Percentiles rank a stretch among this genome's conserved stretches.
phyloP scores from a whole-genome alignment of 2,888 invertebrate genomes.

The Agrochola lychnidis region DNA sequence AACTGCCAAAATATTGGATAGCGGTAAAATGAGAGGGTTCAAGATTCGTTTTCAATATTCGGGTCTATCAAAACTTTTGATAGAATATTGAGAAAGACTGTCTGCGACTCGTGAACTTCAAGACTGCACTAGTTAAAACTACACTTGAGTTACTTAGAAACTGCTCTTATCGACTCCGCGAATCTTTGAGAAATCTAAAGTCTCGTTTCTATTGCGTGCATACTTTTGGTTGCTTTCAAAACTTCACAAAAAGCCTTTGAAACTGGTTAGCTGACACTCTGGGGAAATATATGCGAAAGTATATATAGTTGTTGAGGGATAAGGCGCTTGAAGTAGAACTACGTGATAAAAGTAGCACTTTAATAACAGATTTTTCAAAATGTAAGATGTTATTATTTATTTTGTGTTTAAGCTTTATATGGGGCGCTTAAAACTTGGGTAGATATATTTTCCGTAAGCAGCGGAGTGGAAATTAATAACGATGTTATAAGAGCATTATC shows the following conservation, averaged over 20 bases:
- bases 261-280: conserved; percentile 1
- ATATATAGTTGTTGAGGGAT: not conserved
- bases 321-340: not conserved
- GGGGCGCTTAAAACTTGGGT: too few relatives aligned
- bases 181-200: conserved; percentile 2
- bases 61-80: not conserved
- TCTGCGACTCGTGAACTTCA: too few relatives aligned
- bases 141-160: conserved; percentile 3
- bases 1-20: not conserved
- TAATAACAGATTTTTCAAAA: not conserved
- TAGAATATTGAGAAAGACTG: not conserved
- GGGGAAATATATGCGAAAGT: not conserved
- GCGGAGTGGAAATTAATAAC: not conserved
- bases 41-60: not conserved
- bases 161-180: not conserved
- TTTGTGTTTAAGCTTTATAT: not conserved
- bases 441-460: too few relatives aligned
- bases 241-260: conserved; percentile 20
- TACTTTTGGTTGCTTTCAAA: conserved; percentile 15
- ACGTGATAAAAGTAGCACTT: not conserved
- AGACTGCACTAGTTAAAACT: too few relatives aligned
- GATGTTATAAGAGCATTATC: not conserved
- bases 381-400: not conserved
- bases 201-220: not conserved
- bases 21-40: not conserved